Percentiles rank a stretch among this genome's conserved stretches.
These are phyloP conservation scores for Zonitis immaculata DNA, from an alignment of 2,888 invertebrate genomes.

Conservation along the genomic window DNA sequence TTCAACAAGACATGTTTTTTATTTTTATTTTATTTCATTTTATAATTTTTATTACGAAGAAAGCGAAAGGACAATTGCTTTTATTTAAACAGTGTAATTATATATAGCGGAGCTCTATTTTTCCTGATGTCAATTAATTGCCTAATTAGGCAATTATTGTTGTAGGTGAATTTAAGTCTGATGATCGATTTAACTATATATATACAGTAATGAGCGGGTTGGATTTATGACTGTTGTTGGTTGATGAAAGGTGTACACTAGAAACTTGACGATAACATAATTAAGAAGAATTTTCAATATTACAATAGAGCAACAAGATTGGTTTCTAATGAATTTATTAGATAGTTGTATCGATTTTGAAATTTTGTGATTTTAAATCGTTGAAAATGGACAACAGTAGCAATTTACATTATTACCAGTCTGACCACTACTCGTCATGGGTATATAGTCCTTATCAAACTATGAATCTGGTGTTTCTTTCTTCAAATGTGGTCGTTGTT, in stretches of 20 bases:
- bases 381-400: not conserved
- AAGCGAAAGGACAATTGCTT: no score
- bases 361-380: not conserved
- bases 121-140: not conserved
- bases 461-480: conserved; percentile 9
- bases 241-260: not conserved
- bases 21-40: no score
- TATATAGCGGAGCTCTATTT: no score
- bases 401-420: conserved; percentile 15
- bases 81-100: no score
- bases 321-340: not conserved
- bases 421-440: conserved; percentile 13
- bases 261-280: no score
- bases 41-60: no score
- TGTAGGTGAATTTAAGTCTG: not conserved
- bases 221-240: not conserved
- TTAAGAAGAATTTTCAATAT: not conserved
- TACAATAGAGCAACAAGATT: not conserved
- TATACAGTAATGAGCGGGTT: not conserved
- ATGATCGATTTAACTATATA: not conserved
- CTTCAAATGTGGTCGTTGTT: not conserved
- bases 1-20: no score
- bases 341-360: not conserved
- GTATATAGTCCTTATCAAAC: conserved; percentile 10
- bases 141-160: not conserved